A percentile compares a stretch with the other conserved stretches of the same genome.
These are phyloP conservation scores for Peromyscus maniculatus DNA, from an alignment of 2,113 vertebrate genomes.

Conservation along the genomic window DNA sequence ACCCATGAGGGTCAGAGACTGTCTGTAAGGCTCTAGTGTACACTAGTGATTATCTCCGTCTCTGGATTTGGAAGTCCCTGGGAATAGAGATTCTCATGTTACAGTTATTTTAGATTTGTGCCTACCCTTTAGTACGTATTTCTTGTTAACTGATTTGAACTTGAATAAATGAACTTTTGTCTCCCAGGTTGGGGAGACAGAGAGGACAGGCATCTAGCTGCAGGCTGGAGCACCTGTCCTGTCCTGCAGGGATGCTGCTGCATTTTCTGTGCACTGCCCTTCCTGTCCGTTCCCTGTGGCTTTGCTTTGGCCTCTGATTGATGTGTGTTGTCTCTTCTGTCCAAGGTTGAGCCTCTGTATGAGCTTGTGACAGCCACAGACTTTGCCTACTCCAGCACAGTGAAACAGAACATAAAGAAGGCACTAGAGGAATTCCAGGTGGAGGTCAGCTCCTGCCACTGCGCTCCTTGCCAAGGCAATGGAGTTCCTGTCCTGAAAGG, in stretches of 20 bases:
- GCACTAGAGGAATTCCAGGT: slow-evolving; percentile 92
- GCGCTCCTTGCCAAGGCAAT: slow-evolving; percentile 92
- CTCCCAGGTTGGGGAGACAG: not conserved
- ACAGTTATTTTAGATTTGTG: not conserved
- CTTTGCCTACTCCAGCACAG: slow-evolving; percentile 83
- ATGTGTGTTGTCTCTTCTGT: not conserved
- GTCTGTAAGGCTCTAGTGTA: not conserved
- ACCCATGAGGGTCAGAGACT: not conserved
- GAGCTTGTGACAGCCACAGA: slow-evolving; percentile 92
- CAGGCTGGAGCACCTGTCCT: fast-evolving
- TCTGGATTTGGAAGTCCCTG: not conserved
- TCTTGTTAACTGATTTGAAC: not conserved
- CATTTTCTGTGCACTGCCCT: fast-evolving
- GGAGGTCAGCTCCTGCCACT: slow-evolving; percentile 92
- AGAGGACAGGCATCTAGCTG: not conserved
- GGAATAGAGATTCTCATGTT: not conserved
- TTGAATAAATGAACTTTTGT: not conserved
- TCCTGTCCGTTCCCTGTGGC: not conserved
- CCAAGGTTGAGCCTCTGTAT: slow-evolving; percentile 91
- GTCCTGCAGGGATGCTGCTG: not conserved
- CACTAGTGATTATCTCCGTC: not conserved
- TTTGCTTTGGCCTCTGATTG: not conserved
- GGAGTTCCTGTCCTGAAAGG: slow-evolving; percentile 92
- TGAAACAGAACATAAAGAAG: slow-evolving; percentile 92
- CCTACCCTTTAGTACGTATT: not conserved